Evolutionary conservation across 2,888 invertebrate species (phyloP).

Genomic region (Cartodere bifasciata): DNA sequence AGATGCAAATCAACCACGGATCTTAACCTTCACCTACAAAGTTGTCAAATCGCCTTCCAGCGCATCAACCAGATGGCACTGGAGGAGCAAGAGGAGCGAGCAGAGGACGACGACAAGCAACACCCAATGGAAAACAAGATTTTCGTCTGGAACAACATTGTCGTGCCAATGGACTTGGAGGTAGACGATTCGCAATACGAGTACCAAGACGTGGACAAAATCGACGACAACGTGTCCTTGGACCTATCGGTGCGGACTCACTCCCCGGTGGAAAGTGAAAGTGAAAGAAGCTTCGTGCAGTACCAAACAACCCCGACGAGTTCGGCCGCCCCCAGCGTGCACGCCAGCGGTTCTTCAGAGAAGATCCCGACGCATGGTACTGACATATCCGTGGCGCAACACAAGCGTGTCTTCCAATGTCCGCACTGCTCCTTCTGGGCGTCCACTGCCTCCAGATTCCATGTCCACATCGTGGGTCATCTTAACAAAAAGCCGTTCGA

Average conservation of each 20-base stretch:
- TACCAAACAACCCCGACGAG: constrained; percentile 9
- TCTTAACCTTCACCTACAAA: constrained; percentile 60
- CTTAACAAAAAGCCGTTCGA: constrained; percentile 89
- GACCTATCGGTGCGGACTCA: constrained; percentile 32
- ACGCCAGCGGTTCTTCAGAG: constrained; percentile 32
- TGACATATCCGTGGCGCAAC: constrained; percentile 45
- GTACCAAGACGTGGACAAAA: constrained; percentile 29
- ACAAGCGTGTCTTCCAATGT: constrained; percentile 79
- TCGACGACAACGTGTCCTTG: constrained; percentile 30
- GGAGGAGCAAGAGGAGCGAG: constrained; percentile 8
- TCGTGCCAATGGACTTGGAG: constrained; percentile 32
- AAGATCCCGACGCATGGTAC: constrained; percentile 48
- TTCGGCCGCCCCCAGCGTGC: constrained; percentile 19
- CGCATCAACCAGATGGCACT: constrained; percentile 15
- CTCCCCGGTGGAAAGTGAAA: constrained; percentile 31
- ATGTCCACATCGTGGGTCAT: constrained; percentile 88
- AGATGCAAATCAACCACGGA: constrained; percentile 77
- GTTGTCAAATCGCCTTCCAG: constrained; percentile 47
- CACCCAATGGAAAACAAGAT: constrained; percentile 73
- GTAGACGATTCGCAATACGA: constrained; percentile 31
- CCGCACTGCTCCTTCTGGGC: constrained; percentile 90
- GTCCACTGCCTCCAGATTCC: constrained; percentile 83
- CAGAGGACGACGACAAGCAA: constrained; percentile 33
- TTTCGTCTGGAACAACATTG: constrained; percentile 69
- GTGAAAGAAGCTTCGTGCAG: constrained; percentile 6